Evolutionary conservation across 2,113 vertebrate species (phyloP).

Genomic region (Hyla sarda): DNA sequence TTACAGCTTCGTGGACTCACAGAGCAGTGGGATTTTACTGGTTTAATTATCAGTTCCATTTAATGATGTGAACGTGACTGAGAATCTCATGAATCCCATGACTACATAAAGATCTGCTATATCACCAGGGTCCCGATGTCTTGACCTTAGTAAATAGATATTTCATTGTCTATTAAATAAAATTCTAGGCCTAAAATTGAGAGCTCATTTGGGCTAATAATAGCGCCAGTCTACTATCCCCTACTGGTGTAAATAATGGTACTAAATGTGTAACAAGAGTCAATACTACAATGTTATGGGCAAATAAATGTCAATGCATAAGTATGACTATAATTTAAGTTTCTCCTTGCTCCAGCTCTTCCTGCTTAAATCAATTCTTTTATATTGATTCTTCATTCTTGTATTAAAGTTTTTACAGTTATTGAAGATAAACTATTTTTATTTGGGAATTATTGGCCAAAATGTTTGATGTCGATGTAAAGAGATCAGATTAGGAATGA

Average conservation of each 20-base stretch:
- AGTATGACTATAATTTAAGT: not conserved
- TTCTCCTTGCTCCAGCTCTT: not conserved
- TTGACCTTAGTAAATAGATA: not conserved
- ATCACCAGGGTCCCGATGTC: slow-evolving; percentile 12
- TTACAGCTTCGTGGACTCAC: not conserved
- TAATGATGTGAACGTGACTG: slow-evolving; percentile 3
- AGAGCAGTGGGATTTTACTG: slow-evolving; percentile 7
- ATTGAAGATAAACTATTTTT: not conserved
- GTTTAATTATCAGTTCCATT: slow-evolving; percentile 28
- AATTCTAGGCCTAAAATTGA: not conserved
- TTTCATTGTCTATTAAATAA: slow-evolving; percentile 24
- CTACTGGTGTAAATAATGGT: slow-evolving; percentile 11
- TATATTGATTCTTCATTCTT: not conserved
- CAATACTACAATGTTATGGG: not conserved
- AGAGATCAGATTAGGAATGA: not conserved
- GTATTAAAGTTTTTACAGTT: not conserved
- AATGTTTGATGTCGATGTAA: not conserved
- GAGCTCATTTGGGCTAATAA: slow-evolving; percentile 30
- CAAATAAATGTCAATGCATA: not conserved
- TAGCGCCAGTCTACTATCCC: not conserved
- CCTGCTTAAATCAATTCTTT: not conserved
- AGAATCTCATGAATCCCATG: not conserved
- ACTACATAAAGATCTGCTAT: slow-evolving; percentile 15
- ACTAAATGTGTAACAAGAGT: not conserved
- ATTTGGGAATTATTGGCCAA: not conserved